Conservation (phyloP, 2,888 invertebrate genomes). For the Cerceris ruficornis region DNA sequence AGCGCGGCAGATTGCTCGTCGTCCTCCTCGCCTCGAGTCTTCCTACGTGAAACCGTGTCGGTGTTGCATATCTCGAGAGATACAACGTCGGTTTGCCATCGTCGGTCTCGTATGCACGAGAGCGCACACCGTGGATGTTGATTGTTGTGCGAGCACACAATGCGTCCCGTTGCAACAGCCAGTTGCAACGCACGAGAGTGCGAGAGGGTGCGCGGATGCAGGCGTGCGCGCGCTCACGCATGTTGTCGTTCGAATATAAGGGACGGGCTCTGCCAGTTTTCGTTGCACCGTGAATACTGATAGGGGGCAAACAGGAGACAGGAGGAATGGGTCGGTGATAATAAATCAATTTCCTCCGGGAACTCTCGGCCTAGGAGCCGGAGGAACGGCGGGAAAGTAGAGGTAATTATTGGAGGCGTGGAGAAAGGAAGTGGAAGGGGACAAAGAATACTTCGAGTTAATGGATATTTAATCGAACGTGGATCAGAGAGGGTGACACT, state of each 20-base stretch:
- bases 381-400: constrained; percentile 1
- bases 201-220: too few relatives aligned
- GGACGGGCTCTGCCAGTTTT: constrained; percentile 56
- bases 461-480: constrained; percentile 51
- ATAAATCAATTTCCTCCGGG: constrained; percentile 59
- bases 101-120: constrained; percentile 62
- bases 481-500: constrained; percentile 22
- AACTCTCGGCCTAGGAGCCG: constrained; percentile 13
- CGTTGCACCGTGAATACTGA: constrained; percentile 56
- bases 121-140: constrained; percentile 69
- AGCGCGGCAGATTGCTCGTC: constrained; percentile 7
- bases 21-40: constrained; percentile 33
- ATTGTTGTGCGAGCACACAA: constrained; percentile 73
- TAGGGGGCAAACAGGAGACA: constrained; percentile 42
- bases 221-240: not conserved
- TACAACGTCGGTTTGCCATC: constrained; percentile 47
- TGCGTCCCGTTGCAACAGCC: constrained; percentile 63
- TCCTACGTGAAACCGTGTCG: constrained; percentile 27
- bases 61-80: constrained; percentile 24
- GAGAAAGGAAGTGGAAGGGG: not conserved
- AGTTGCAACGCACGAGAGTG: too few relatives aligned
- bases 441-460: constrained; percentile 10
- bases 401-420: not conserved
- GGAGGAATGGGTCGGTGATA: constrained; percentile 48
- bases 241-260: constrained; percentile 37